Evolutionary conservation across 2,888 invertebrate genomes (phyloP).

Genomic region (Eucera pruinosa): DNA sequence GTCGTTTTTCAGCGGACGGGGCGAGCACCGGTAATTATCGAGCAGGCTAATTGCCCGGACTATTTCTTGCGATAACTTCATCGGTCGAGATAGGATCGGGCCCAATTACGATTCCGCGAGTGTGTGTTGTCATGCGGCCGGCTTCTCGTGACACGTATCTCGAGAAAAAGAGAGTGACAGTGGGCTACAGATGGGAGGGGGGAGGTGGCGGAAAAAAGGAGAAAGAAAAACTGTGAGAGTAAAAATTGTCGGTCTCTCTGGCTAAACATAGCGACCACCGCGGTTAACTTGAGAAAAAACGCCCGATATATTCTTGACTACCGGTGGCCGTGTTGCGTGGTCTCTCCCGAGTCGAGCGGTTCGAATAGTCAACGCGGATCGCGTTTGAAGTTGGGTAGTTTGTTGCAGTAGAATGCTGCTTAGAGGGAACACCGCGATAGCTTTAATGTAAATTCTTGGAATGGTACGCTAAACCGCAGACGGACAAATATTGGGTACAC

Average conservation of each 20-base stretch:
- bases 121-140: constrained; percentile 1
- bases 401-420: constrained; percentile 4
- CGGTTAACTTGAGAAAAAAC: constrained; percentile 34
- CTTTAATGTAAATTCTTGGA: too few relatives aligned
- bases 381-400: background rate
- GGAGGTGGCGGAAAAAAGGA: background rate
- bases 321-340: constrained; percentile 16
- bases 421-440: constrained; percentile 1
- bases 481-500: too few relatives aligned
- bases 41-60: constrained; percentile 45
- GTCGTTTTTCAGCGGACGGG: constrained; percentile 8
- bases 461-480: too few relatives aligned
- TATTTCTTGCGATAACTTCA: constrained; percentile 54
- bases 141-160: background rate
- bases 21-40: constrained; percentile 45
- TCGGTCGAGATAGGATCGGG: constrained; percentile 38
- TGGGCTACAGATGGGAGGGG: too few relatives aligned
- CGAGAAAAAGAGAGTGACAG: background rate
- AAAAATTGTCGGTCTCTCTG: constrained; percentile 23
- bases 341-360: constrained; percentile 15
- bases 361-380: constrained; percentile 34
- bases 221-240: constrained; percentile 8
- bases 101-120: constrained; percentile 42
- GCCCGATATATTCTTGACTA: constrained; percentile 46
- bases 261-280: constrained; percentile 6